These are phyloP conservation scores for Orestias chungarensis DNA, from an alignment of 2,797 vertebrate species.

Conservation along the genomic window DNA sequence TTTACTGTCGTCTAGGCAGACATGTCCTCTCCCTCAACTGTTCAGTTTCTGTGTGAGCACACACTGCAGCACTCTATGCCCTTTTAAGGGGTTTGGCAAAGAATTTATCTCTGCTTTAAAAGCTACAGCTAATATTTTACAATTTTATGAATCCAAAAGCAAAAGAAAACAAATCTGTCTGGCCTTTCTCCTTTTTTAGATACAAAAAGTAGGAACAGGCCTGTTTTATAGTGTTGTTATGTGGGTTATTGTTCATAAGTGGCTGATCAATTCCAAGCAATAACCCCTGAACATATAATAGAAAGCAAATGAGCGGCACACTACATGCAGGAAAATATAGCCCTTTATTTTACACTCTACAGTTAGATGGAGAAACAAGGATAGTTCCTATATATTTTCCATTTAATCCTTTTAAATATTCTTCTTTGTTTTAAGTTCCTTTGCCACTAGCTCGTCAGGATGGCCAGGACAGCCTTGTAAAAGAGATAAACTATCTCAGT, in stretches of 20 bases:
- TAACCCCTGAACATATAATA: neutral
- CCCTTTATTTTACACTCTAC: neutral
- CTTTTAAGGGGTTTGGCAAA: conserved; percentile 10
- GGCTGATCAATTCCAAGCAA: neutral
- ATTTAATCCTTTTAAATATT: neutral
- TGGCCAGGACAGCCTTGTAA: too few species aligned
- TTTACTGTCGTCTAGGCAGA: neutral
- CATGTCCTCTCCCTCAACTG: too few species aligned
- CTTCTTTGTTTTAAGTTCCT: neutral
- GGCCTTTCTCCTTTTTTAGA: neutral
- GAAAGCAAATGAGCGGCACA: neutral
- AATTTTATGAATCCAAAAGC: neutral
- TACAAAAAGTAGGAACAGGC: neutral
- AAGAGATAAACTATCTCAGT: too few species aligned
- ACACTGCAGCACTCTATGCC: neutral
- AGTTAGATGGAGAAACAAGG: too few species aligned
- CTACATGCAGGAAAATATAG: neutral
- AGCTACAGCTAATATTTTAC: neutral
- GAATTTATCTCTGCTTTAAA: neutral
- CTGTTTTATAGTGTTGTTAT: too few species aligned
- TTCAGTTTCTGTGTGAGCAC: neutral
- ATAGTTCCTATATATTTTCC: neutral
- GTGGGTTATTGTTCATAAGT: neutral
- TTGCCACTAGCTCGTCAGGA: too few species aligned
- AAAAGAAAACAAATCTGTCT: neutral